These are phyloP conservation scores for Hylyphantes graminicola DNA, from an alignment of 1,140 invertebrate genomes.

Conservation along the genomic window DNA sequence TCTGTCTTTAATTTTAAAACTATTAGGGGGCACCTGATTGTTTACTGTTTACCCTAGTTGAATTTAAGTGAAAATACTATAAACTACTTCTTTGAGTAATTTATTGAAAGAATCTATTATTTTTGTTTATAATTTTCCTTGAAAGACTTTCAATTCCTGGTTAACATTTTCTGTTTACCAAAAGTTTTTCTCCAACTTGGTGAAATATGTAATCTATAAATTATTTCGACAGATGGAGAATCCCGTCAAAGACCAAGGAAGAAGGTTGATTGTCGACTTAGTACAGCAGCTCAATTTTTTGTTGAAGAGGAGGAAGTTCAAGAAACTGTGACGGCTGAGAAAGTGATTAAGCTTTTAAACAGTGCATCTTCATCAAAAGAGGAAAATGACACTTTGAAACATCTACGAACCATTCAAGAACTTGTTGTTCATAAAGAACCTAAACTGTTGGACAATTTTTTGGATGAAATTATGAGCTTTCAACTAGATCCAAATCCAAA, in stretches of 20 bases:
- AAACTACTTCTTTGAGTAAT: too few relatives aligned
- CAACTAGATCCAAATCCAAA: conserved; percentile 85
- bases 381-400: conserved; percentile 74
- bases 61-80: too few relatives aligned
- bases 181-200: too few relatives aligned
- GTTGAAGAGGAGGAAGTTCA: conserved; percentile 66
- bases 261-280: conserved; percentile 44
- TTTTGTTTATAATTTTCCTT: too few relatives aligned
- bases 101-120: too few relatives aligned
- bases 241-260: conserved; percentile 18
- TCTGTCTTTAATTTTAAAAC: too few relatives aligned
- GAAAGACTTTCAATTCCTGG: too few relatives aligned
- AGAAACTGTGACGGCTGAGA: conserved; percentile 61
- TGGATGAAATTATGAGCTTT: conserved; percentile 89
- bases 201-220: too few relatives aligned
- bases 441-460: conserved; percentile 85
- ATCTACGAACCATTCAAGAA: conserved; percentile 87
- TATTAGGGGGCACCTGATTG: too few relatives aligned
- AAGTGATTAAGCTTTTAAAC: conserved; percentile 82
- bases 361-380: conserved; percentile 75
- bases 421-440: conserved; percentile 85
- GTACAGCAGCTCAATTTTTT: conserved; percentile 70
- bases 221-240: conserved; percentile 9
- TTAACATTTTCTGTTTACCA: too few relatives aligned
- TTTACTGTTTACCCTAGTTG: too few relatives aligned